Evolutionary conservation across 2,113 vertebrate species (phyloP), one percentile per base, ranked within the genome.

Genomic region (Glareola pratincola): DNA sequence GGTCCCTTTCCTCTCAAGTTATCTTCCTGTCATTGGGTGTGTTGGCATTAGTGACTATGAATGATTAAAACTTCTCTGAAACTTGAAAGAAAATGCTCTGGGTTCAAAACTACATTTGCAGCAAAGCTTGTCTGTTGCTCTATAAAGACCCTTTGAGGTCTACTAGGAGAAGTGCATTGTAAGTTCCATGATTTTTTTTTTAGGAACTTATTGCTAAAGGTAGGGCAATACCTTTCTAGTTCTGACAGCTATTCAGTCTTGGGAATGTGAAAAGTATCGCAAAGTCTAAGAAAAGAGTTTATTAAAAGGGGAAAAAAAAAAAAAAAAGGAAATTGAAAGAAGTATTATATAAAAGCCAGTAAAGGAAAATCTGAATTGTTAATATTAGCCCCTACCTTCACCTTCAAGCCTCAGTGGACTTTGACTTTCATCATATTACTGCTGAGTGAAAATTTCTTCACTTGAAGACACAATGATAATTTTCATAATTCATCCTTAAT

Each of bases 381-480:
- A 86, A 63, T 74, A 77, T 85, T 50, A 85, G 45, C 37, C 43
- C 51, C 24, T 47, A 76, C 23, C 59, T 88, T 95, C 89, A 87
- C 78, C 81, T 92, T 90, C 90, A 79, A 92, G 62, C 54, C 82
- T 69, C 37, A 86, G 5, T 66, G 74, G 85, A 41, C 54, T 93
- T 92, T 2, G 13, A 84, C 36, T 95, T 95, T 36, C 59, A 75
- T 78, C 81, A 36, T 48, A 79, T 71, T 86, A 77, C 41, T 81
- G 45, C 53, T 77, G 88, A 96, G 85, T 47, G 37, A 88, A 95
- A 96, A 74, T 96, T 57, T 83, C 85, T 96, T 78, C 78, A 66
- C 43, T 80, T 80, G 89, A 96, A 86, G 90, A 91, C 84, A 92
- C 88, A 92, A 90, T 24, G 50, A 63, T 69, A 34, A 79, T 94